Evolutionary conservation across 2,797 vertebrate genomes (phyloP).

Genomic region (Pangasius sanitwongsei): DNA sequence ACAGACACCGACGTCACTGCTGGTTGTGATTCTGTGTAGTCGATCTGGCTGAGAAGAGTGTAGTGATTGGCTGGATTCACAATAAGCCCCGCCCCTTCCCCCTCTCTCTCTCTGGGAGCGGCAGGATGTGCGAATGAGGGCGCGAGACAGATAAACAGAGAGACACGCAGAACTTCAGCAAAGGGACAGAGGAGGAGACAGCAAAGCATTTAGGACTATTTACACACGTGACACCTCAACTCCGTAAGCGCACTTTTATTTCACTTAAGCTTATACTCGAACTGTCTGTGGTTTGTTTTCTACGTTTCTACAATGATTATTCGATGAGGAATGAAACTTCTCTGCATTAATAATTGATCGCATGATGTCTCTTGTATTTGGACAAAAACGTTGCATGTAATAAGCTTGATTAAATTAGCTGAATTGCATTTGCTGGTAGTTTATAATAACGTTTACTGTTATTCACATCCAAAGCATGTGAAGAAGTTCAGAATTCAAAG

Average conservation of each 20-base stretch:
- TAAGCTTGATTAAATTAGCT: neutral
- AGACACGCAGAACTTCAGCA: constrained; percentile 29
- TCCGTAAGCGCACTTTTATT: constrained; percentile 46
- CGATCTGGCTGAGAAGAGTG: neutral
- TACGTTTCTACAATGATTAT: neutral
- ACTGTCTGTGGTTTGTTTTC: neutral
- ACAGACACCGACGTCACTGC: constrained; percentile 12
- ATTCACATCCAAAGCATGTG: neutral
- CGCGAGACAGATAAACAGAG: constrained; percentile 44
- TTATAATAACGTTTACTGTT: neutral
- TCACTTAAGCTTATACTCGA: neutral
- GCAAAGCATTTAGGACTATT: constrained; percentile 13
- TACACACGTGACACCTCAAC: constrained; percentile 38
- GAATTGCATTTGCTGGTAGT: no score
- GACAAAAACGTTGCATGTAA: neutral
- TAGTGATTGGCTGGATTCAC: constrained; percentile 35
- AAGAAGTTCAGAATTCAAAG: neutral
- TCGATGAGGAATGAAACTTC: neutral
- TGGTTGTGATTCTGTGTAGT: constrained; percentile 17
- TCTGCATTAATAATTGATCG: neutral
- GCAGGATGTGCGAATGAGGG: constrained; percentile 49
- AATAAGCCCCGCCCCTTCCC: neutral
- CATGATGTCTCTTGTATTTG: neutral
- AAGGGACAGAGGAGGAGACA: constrained; percentile 10
- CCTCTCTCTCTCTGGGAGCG: constrained; percentile 45